phyloP scores from a whole-genome alignment of 1,140 invertebrate species.

The Eupristina koningsbergeri region DNA sequence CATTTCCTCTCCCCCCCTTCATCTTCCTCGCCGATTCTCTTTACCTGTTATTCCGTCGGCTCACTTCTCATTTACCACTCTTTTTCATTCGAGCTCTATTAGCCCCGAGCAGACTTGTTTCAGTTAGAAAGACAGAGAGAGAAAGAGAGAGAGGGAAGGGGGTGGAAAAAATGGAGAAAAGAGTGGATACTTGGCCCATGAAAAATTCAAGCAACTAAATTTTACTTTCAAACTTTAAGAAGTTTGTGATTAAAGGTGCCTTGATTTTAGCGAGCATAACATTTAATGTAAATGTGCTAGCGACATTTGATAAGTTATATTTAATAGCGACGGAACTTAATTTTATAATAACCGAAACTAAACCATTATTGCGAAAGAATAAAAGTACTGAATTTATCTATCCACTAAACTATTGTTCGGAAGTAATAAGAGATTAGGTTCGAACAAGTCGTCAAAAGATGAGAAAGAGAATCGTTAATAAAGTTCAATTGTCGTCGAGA shows the following conservation, averaged over 20 bases:
- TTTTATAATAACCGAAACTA: not conserved
- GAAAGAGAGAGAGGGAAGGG: not conserved
- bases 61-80: not conserved
- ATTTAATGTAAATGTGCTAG: not conserved
- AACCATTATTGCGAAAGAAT: not conserved
- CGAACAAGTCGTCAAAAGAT: slow-evolving; percentile 51
- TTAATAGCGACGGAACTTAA: not conserved
- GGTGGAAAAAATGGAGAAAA: not conserved
- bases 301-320: not conserved
- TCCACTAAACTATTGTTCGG: not conserved
- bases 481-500: slow-evolving; percentile 27
- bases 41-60: not conserved
- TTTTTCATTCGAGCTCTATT: not conserved
- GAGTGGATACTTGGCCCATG: slow-evolving; percentile 15
- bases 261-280: not conserved
- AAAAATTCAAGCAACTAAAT: slow-evolving; percentile 19
- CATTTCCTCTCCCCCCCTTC: not conserved
- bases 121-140: not conserved
- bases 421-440: slow-evolving; percentile 44
- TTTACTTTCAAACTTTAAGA: slow-evolving; percentile 20
- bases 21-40: not conserved
- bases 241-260: slow-evolving; percentile 1
- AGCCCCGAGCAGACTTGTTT: not conserved
- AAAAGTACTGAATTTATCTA: not conserved
- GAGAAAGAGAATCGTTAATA: slow-evolving; percentile 52